phyloP scores from a whole-genome alignment of 2,797 vertebrate species.

The Crypturellus tataupa region DNA sequence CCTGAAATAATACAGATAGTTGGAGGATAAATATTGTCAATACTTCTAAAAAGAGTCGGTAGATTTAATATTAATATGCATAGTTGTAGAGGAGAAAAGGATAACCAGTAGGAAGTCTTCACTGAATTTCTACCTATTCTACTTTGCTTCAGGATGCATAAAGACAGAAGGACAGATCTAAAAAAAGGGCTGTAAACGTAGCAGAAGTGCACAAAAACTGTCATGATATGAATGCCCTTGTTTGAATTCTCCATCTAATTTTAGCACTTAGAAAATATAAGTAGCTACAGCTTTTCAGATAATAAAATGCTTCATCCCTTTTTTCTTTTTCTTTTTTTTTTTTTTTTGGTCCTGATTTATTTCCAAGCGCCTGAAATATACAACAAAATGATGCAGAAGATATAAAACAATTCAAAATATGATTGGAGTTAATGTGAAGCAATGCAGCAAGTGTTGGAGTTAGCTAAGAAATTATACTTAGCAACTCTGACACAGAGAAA shows the following conservation, averaged over 20 bases:
- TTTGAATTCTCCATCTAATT: background rate
- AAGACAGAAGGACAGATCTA: background rate
- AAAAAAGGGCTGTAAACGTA: background rate
- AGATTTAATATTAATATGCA: background rate
- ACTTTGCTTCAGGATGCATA: background rate
- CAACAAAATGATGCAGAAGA: slow-evolving; percentile 45
- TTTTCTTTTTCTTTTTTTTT: too few species aligned
- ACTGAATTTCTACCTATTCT: background rate
- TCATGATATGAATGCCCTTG: background rate
- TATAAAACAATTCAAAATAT: slow-evolving; percentile 58
- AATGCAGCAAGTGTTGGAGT: slow-evolving; percentile 39
- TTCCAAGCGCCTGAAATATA: slow-evolving; percentile 41
- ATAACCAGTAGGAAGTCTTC: background rate
- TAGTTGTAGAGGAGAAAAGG: background rate
- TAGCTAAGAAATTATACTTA: slow-evolving; percentile 64
- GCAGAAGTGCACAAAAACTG: background rate
- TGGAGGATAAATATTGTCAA: background rate
- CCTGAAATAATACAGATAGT: background rate
- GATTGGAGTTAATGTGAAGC: slow-evolving; percentile 63
- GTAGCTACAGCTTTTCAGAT: background rate
- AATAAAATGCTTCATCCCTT: background rate
- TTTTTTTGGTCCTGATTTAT: background rate
- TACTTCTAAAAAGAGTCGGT: background rate
- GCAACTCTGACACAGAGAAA: slow-evolving; percentile 50
- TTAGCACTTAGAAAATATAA: background rate